Conservation (phyloP, 2,888 invertebrate species). For the Cyclophora punctaria region DNA sequence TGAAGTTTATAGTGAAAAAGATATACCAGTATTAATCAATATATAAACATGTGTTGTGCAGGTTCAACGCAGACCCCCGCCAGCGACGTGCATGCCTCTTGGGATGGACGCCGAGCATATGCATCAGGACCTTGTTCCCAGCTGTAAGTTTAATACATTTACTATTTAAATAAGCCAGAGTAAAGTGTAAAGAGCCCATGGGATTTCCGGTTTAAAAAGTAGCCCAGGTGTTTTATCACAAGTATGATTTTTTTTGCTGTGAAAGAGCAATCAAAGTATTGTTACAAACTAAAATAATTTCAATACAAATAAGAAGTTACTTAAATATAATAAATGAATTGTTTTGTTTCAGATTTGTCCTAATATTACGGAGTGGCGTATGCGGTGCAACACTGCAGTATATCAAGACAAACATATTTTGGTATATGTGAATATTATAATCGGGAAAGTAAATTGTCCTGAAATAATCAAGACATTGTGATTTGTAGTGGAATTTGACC, state of each 20-base stretch:
- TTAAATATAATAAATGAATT: no score
- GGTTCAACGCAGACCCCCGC: constrained; percentile 67
- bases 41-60: constrained; percentile 11
- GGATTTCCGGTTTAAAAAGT: background rate
- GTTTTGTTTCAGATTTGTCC: constrained; percentile 62
- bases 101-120: constrained; percentile 69
- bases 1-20: no score
- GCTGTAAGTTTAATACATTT: constrained; percentile 48
- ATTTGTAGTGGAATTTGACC: constrained; percentile 55
- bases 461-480: constrained; percentile 47
- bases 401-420: constrained; percentile 76
- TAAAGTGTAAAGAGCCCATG: background rate
- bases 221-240: no score
- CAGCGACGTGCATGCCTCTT: constrained; percentile 58
- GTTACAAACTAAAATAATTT: no score
- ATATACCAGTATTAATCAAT: no score
- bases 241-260: no score
- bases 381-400: constrained; percentile 54
- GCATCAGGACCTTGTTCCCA: constrained; percentile 68
- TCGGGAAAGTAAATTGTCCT: constrained; percentile 56
- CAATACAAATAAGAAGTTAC: no score
- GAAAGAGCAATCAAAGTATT: no score
- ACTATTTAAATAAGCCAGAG: no score
- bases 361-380: constrained; percentile 47
- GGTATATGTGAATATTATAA: constrained; percentile 72